Evolutionary conservation across 1,140 invertebrate species (phyloP), one percentile per base, ranked within the genome.

Genomic region (Glomeris maerens): DNA sequence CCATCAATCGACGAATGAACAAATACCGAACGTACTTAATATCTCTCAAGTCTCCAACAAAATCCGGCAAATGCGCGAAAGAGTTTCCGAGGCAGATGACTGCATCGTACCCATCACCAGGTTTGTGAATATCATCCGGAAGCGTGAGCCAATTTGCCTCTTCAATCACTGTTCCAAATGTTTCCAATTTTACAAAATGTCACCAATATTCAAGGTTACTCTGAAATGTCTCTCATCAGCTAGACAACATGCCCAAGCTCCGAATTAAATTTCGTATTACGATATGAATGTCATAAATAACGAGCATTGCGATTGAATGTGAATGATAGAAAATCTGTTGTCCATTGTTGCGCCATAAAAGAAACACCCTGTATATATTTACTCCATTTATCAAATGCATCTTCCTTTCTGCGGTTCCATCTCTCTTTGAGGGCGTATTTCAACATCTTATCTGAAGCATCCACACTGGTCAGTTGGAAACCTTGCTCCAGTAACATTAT

Each of bases 381-480:
- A 90, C 85, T 69, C 86, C 86, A 90, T 31, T 80, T 76, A 58
- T 90, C 84, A 59, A 86, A 91, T 46, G 74, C 76, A 0, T 67
- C 54, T 59, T 90, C 82, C 59, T 81, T 85, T 53, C 87, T 70
- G 17, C 83, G 74, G 29, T 80, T 75, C 85, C 87, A 91, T 42
- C 86, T 71, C 5, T 83, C 77, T 59, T 87, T 86, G 1, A 89
- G 66, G 0, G 87, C 87, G 60, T 87, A 80, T 60, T 91, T 90
- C 45, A 91, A 64, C 86, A 90, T 90, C 67, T 90, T 89, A 61
- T 91, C 87, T 0, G 85, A 89, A 1, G 86, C 85, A 68, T 90
- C 87, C 1, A 84, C 77, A 17, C 85, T 89, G 2, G 81, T 79
- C 2, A 91, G 77, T 45, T 84, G 74, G 61, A 89, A 91, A 0